These are phyloP conservation scores for Luperina nickerlii DNA, from an alignment of 2,888 invertebrate genomes.

Conservation along the genomic window DNA sequence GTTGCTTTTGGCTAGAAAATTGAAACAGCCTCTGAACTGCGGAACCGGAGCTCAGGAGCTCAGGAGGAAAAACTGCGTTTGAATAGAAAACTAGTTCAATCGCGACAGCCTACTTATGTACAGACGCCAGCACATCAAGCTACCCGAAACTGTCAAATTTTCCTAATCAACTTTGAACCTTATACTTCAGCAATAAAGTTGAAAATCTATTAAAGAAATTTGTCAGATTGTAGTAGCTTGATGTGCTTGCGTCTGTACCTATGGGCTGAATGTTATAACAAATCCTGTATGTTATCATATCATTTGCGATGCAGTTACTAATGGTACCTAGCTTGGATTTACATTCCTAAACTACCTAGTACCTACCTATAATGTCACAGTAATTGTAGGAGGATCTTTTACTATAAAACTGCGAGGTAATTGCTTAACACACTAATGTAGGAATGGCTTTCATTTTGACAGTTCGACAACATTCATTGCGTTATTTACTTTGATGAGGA, in stretches of 20 bases:
- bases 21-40: neutral
- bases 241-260: no score
- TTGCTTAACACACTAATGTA: no score
- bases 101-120: neutral
- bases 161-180: no score
- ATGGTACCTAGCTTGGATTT: neutral
- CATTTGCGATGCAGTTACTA: neutral
- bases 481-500: no score
- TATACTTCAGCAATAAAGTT: no score
- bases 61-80: slow-evolving; percentile 21
- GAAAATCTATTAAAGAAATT: no score
- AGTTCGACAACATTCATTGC: neutral
- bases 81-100: slow-evolving; percentile 28
- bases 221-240: no score
- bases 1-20: neutral
- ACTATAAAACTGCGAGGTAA: neutral
- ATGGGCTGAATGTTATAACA: slow-evolving; percentile 13
- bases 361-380: neutral
- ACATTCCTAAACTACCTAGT: neutral
- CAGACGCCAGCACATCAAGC: no score
- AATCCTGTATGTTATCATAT: slow-evolving; percentile 27
- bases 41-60: neutral
- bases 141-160: no score
- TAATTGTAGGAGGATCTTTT: neutral
- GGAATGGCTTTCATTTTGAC: neutral